Conservation (phyloP, 2,113 vertebrate species). For the Eulemur macaco region DNA sequence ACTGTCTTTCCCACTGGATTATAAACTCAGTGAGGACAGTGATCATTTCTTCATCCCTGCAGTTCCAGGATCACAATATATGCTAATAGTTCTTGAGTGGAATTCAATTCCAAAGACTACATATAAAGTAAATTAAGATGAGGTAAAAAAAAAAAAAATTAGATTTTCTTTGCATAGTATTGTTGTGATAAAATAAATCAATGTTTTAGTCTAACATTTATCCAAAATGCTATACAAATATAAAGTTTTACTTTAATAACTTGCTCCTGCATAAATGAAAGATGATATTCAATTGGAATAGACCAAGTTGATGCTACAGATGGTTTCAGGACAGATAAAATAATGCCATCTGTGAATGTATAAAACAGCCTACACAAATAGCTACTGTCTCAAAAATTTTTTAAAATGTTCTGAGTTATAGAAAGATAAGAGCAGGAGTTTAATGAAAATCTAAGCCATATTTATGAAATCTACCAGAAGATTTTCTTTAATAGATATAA, state of each 20-base stretch:
- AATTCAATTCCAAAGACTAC: conserved; percentile 4
- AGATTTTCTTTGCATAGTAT: conserved; percentile 39
- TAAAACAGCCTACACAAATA: conserved; percentile 46
- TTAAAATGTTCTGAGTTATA: conserved; percentile 4
- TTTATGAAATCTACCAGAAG: conserved; percentile 16
- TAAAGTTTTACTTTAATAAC: conserved; percentile 70
- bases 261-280: conserved; percentile 58
- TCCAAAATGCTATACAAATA: conserved; percentile 59
- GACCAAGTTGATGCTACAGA: conserved; percentile 60
- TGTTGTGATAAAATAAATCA: conserved; percentile 73
- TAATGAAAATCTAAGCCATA: conserved; percentile 35
- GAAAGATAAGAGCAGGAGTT: conserved; percentile 30
- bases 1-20: background rate
- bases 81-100: background rate
- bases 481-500: background rate
- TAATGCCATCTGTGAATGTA: conserved; percentile 64
- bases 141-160: background rate
- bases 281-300: conserved; percentile 47
- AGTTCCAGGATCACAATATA: background rate
- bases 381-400: conserved; percentile 10
- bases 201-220: conserved; percentile 72
- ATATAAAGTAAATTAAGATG: conserved; percentile 47
- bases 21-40: background rate
- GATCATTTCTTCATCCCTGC: background rate
- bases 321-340: conserved; percentile 58